Evolutionary conservation across 2,113 vertebrate genomes (phyloP).

Genomic region (Stictonetta naevosa): DNA sequence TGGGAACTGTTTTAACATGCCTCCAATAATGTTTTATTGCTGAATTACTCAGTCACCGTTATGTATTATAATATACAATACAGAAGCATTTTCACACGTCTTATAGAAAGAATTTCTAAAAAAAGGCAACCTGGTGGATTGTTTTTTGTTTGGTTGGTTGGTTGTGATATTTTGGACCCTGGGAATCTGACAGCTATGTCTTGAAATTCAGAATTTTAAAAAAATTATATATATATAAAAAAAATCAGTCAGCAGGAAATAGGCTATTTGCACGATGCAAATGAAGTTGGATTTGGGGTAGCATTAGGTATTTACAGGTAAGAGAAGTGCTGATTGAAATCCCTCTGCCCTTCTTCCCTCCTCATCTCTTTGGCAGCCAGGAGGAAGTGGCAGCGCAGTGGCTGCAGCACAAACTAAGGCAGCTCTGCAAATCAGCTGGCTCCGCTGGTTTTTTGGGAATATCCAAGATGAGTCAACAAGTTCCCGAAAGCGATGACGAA

Average conservation of each 20-base stretch:
- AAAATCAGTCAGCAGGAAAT: slow-evolving; percentile 45
- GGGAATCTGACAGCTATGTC: slow-evolving; percentile 26
- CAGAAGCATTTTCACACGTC: neutral
- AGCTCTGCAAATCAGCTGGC: slow-evolving; percentile 71
- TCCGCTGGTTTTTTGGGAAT: slow-evolving; percentile 58
- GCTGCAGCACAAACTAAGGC: slow-evolving; percentile 54
- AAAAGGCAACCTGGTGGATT: slow-evolving; percentile 73
- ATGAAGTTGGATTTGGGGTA: slow-evolving; percentile 12
- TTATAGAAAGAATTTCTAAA: slow-evolving; percentile 36
- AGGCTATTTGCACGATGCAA: slow-evolving; percentile 4
- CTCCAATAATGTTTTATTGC: slow-evolving; percentile 43
- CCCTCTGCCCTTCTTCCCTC: neutral
- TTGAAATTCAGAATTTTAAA: slow-evolving; percentile 34
- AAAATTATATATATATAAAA: neutral
- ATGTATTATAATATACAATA: neutral
- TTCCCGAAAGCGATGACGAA: slow-evolving; percentile 36
- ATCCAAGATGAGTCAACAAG: slow-evolving; percentile 6
- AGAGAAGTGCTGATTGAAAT: slow-evolving; percentile 37
- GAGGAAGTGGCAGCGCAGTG: neutral
- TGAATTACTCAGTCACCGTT: slow-evolving; percentile 8
- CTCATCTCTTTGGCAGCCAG: slow-evolving; percentile 3
- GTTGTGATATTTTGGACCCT: slow-evolving; percentile 45
- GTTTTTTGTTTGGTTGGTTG: neutral
- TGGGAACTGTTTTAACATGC: slow-evolving; percentile 5
- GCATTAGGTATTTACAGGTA: slow-evolving; percentile 71